A percentile compares a stretch with the other conserved stretches of the same genome.
These are phyloP conservation scores for Benthochromis sp. DNA, from an alignment of 2,113 vertebrate genomes.

Conservation along the genomic window DNA sequence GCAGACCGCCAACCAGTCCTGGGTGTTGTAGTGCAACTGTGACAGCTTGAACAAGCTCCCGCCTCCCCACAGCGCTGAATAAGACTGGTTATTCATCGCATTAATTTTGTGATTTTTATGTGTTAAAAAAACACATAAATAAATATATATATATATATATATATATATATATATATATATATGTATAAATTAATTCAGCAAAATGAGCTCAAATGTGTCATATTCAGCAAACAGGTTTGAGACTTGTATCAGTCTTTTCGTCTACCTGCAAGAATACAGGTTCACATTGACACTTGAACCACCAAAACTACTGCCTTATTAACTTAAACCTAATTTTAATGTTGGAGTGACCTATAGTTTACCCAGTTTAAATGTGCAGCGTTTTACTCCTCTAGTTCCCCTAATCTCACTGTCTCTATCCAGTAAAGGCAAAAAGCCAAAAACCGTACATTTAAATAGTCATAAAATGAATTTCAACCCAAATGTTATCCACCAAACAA, in stretches of 20 bases:
- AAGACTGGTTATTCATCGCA: not conserved
- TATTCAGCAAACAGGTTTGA: not conserved
- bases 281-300: not conserved
- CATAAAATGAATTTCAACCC: not conserved
- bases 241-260: not conserved
- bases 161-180: accelerated
- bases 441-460: not conserved
- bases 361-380: not conserved
- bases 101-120: not conserved
- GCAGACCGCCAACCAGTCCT: not conserved
- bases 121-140: not conserved
- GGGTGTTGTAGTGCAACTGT: not conserved
- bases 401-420: not conserved
- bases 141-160: not conserved
- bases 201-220: not conserved
- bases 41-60: not conserved
- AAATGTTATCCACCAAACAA: not conserved
- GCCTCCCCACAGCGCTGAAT: not conserved
- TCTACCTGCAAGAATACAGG: not conserved
- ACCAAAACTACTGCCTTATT: not conserved
- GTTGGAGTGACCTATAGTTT: not conserved
- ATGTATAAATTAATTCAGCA: not conserved
- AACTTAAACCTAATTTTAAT: not conserved
- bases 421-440: not conserved
- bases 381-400: not conserved